These are phyloP conservation scores for Sabatieria punctata DNA, from an alignment of 2,888 invertebrate species.

Conservation along the genomic window DNA sequence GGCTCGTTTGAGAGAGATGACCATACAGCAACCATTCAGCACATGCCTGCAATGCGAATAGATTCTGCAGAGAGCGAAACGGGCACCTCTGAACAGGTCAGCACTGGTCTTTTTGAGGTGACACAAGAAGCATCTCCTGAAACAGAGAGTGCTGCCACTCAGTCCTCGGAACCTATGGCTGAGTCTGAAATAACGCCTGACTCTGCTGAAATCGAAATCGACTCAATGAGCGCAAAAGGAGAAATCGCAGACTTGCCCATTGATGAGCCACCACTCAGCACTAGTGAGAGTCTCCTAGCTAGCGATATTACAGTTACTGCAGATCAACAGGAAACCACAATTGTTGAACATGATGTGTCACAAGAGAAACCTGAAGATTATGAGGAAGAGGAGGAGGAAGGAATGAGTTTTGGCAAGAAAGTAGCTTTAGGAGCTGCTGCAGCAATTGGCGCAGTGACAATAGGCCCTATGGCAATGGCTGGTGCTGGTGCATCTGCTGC, in stretches of 20 bases:
- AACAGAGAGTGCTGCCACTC: not conserved
- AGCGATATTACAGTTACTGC: not conserved
- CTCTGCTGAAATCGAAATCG: not conserved
- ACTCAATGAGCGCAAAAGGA: not conserved
- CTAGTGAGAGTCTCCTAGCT: not conserved
- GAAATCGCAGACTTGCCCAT: not conserved
- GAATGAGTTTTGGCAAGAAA: not conserved
- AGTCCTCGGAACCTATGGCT: not conserved
- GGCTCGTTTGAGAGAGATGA: conserved; percentile 10
- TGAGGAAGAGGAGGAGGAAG: conserved; percentile 5
- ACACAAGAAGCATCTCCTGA: not conserved
- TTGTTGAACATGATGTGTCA: not conserved
- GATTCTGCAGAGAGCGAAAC: conserved; percentile 15
- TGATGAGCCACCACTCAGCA: not conserved
- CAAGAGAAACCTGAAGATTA: not conserved
- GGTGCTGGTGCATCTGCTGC: not conserved
- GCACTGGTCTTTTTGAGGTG: not conserved
- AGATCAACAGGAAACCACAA: not conserved
- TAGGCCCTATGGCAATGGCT: not conserved
- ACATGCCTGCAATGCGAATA: not conserved
- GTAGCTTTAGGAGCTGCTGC: conserved; percentile 4
- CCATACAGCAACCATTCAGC: too few relatives aligned
- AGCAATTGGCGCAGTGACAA: conserved; percentile 4
- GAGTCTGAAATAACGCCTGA: conserved; percentile 1
- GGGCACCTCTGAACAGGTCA: conserved; percentile 15